Base-by-base conservation (phyloP, 2,888 invertebrate genomes). In the Lithophane leautieri region DNA sequence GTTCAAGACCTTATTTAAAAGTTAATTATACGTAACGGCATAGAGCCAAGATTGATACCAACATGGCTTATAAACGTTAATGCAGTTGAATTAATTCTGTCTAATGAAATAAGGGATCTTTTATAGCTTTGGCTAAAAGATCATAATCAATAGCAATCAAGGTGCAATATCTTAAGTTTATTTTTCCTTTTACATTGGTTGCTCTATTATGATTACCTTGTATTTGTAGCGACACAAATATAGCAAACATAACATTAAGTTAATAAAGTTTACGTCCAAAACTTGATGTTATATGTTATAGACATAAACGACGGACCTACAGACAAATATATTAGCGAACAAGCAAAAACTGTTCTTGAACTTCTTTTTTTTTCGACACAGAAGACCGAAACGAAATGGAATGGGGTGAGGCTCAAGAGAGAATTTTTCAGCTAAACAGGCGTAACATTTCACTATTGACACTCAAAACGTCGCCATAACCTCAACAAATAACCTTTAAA, bases 401-500 rank as follows among this genome's bases (percentile, higher is more conserved):
- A 70, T 19, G 8, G 11, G 7, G 12, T 47, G 28, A 34, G 0
- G 12, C 28, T 34, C 4, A 12, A 7, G 28, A 22, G 8, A 22
- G 42, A 42, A n/a, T 6, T 54, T 22, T n/a, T 28, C 16, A 16
- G 12, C n/a, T 19, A 28, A 54, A 73, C 14, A 28, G 12, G 8
- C 12, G 8, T 28, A 54, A 60, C 8, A 50, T 12, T 66, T 50
- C 28, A 58, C 19, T 42, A 28, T 77, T 56, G 6, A 28, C 50
- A 66, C 44, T 42, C 25, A 70, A 78, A 73, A 73, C 71, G 40
- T 34, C 34, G 34, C 3, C 34, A 28, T 70, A 83, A 69, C 79
- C 70, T 72, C 47, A 68, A 63, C 16, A 67, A 70, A 58, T 60
- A 60, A 71, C 76, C 66, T 78, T 76, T 61, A 73, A 66, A 54